These are phyloP conservation scores for Falcaria lacertinaria DNA, from an alignment of 2,888 invertebrate genomes.

Conservation along the genomic window DNA sequence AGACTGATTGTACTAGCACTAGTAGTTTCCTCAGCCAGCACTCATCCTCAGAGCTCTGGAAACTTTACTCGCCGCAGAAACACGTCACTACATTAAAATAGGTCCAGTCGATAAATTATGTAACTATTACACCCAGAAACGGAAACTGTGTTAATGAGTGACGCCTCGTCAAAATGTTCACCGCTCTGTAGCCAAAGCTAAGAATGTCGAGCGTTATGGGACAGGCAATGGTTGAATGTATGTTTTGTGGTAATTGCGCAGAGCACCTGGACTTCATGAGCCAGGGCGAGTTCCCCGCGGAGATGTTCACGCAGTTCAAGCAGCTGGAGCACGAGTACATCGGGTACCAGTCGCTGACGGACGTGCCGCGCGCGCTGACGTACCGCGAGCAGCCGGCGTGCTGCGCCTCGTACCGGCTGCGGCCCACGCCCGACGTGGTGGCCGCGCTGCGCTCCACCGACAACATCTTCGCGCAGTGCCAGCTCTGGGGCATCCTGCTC, in stretches of 20 bases:
- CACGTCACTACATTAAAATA: no score
- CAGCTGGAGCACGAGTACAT: constrained; percentile 95
- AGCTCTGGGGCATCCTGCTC: constrained; percentile 90
- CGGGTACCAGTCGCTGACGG: constrained; percentile 96
- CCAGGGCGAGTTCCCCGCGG: constrained; percentile 85
- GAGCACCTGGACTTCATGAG: constrained; percentile 99
- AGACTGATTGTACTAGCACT: no score
- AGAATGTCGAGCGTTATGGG: no score
- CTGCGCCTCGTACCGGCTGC: constrained; percentile 79
- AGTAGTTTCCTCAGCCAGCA: no score
- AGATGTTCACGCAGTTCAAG: constrained; percentile 89
- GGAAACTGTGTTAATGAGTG: no score
- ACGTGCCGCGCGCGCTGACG: constrained; percentile 91
- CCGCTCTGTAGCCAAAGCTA: no score
- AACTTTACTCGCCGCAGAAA: no score
- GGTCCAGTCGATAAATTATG: no score
- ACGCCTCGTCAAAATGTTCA: no score
- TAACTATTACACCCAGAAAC: no score
- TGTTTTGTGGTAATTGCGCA: constrained; percentile 32
- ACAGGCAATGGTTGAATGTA: no score
- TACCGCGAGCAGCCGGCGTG: constrained; percentile 83
- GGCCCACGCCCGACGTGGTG: constrained; percentile 85
- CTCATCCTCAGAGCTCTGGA: no score
- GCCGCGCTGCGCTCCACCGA: constrained; percentile 82
- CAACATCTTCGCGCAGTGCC: constrained; percentile 89